phyloP scores from a whole-genome alignment of 2,113 vertebrate genomes.

The Motacilla tschutschensis region DNA sequence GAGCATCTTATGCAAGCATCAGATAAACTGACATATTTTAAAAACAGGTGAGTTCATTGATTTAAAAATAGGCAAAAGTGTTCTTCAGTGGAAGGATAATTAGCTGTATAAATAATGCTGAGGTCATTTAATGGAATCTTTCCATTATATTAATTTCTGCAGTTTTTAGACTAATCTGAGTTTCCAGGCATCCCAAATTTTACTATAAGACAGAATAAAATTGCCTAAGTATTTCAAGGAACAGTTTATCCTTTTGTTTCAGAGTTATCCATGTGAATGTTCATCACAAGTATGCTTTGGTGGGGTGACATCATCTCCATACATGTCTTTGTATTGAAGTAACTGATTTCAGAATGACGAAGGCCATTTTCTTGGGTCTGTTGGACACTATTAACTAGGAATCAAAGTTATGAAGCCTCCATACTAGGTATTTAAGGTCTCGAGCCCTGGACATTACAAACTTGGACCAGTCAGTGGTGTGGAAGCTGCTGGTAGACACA shows the following conservation, averaged over 20 bases:
- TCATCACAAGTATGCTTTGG: rapidly evolving
- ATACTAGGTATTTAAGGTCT: not conserved
- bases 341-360: not conserved
- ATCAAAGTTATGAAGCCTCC: not conserved
- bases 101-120: not conserved
- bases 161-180: not conserved
- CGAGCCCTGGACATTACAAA: not conserved
- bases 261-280: not conserved
- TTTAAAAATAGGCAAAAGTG: not conserved
- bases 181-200: not conserved
- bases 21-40: not conserved
- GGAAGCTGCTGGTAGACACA: not conserved
- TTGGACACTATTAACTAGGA: not conserved
- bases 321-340: not conserved
- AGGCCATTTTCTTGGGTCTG: not conserved
- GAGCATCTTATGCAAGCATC: not conserved
- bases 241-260: not conserved
- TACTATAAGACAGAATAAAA: not conserved
- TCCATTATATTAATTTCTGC: not conserved
- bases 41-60: not conserved
- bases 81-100: not conserved
- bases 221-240: not conserved
- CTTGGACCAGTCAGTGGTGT: not conserved
- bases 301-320: not conserved
- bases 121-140: not conserved